Base-by-base conservation (phyloP, 2,888 invertebrate species). In the Syrista parreyssii region DNA sequence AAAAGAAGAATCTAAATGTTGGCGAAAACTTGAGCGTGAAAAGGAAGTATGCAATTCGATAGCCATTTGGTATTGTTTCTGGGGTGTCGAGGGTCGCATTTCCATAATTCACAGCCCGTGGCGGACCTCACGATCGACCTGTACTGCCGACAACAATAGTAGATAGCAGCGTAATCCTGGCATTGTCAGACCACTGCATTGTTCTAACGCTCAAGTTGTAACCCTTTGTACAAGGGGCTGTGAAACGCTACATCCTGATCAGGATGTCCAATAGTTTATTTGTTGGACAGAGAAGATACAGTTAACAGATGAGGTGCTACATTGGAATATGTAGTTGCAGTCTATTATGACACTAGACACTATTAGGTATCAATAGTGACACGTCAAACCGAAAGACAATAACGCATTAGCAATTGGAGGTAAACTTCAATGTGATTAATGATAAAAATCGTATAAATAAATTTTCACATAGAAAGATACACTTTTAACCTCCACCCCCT, bases 161-260 rank as follows among this genome's bases (percentile, higher is more conserved):
- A 71, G 71, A 71, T 30, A 71, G 71, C 3, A 32, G 12, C 31
- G 71, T 71, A 71, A 71, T 71, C 71, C 71, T 31, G 31, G 31
- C 71, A 71, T 71, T 71, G 71, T 71, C 31, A 31, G 31, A 32
- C 31, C 12, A 32, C 30, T 32, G 31, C 71, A 71, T 71, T 71
- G 71, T 71, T 71, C 32, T 32, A 32, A 71, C 31, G 71, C 32
- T 71, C 12, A 71, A 71, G 71, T 71, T 71, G 71, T 71, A 71
- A 32, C 31, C 71, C 71, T 71, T 69, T 71, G 71, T 71, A 71
- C 1, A 12, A 32, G 71, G 12, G 71, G 31, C 15, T 71, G 23
- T 55, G 40, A 55, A 55, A 23, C 40, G 23, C 23, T 23, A 55
- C 40, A 55, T 55, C 40, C 40, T 55, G 40, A 55, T 55, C 9